phyloP scores from a whole-genome alignment of 2,888 invertebrate species.

The Monoplex corrugatus region DNA sequence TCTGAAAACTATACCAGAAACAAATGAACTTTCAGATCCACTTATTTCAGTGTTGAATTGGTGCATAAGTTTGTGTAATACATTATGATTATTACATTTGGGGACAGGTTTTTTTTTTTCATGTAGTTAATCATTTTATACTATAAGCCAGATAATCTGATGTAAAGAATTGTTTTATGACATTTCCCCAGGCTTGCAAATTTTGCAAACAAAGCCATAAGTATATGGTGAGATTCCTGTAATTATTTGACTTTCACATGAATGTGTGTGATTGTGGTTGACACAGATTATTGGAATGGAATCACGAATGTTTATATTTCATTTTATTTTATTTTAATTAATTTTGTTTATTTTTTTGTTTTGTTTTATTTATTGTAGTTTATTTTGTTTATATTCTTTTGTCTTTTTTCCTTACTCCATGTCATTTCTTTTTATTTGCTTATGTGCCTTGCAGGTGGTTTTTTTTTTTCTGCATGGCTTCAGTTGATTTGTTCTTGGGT shows the following conservation, averaged over 20 bases:
- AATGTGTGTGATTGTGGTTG: background rate
- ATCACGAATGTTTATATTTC: background rate
- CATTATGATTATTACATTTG: no score
- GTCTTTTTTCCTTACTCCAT: background rate
- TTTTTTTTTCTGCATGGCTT: no score
- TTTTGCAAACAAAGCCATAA: background rate
- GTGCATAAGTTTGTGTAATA: no score
- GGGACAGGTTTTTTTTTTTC: no score
- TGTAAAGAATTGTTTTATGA: background rate
- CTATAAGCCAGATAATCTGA: no score
- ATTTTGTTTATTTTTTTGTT: background rate
- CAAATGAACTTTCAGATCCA: no score
- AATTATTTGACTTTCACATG: background rate
- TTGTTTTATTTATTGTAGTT: background rate
- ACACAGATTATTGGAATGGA: background rate
- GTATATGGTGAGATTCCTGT: background rate
- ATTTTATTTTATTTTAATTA: background rate
- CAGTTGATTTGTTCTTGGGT: background rate
- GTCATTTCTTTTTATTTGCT: no score
- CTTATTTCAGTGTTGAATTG: no score
- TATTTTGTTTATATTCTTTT: background rate
- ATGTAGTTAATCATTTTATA: no score
- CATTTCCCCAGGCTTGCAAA: conserved; percentile 16
- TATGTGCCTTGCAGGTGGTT: no score
- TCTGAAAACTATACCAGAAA: no score